Percentiles rank a stretch among this genome's conserved stretches.
phyloP scores from a whole-genome alignment of 2,113 vertebrate genomes.

The Saguinus imperator region DNA sequence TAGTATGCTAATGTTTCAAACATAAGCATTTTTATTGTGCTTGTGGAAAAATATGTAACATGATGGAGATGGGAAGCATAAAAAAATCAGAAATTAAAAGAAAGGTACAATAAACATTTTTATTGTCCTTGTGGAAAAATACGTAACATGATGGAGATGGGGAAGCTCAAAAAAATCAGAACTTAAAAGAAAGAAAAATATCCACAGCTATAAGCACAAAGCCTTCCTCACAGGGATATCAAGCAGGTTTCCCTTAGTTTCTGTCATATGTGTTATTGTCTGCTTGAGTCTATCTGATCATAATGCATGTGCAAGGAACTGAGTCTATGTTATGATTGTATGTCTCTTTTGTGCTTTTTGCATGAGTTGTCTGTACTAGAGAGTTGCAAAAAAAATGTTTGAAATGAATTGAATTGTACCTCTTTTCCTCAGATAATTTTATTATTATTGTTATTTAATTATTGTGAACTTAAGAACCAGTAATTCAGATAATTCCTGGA shows the following conservation, averaged over 20 bases:
- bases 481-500: slow-evolving; percentile 1
- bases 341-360: not conserved
- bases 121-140: not conserved
- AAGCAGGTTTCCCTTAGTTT: not conserved
- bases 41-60: not conserved
- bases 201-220: not conserved
- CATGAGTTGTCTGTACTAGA: not conserved
- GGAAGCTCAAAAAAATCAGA: not conserved
- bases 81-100: not conserved
- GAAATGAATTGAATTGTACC: not conserved
- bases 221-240: not conserved
- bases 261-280: not conserved
- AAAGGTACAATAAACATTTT: not conserved
- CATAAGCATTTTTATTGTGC: not conserved
- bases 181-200: not conserved
- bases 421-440: not conserved
- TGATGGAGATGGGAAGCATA: not conserved
- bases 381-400: not conserved
- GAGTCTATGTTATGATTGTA: not conserved
- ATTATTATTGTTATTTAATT: slow-evolving; percentile 9
- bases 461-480: not conserved
- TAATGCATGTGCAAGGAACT: not conserved
- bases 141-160: not conserved
- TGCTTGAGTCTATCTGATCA: not conserved
- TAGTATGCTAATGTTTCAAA: not conserved